Evolutionary conservation across 30 jellyfish, hydroid and myxozoan species (phyloP), one percentile per base, ranked within the genome.

Genomic region (Catostylus mosaicus): DNA sequence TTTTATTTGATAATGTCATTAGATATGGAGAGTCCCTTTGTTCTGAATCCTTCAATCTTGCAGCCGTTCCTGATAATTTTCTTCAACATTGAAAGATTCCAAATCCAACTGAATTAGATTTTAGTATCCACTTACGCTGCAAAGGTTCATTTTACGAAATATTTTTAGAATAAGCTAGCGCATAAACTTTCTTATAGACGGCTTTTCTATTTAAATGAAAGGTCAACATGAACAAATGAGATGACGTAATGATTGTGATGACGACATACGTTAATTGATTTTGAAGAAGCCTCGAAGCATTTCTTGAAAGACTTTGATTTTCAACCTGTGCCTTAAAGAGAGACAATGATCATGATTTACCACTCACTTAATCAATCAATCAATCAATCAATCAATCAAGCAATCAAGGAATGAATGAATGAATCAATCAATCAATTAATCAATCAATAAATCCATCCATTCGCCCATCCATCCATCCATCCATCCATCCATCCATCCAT

Each of bases 311-410:
- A 33, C 74, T 67, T 26, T 67, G 70, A 67, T 87, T 83, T 62
- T 92, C 98, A 72, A 45, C 66, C 38, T 85, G 91, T 24, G 98
- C 98, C 98, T 92, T 67, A 1, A 73, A 67, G 27, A 36, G 36
- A 67, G 61, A 23, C 33, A 59, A 0, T 29, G 36, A 34, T 16
- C 8, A 16, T 0, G 8, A 6, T 43, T 43, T 16, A 43, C 8
- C 14, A 43, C 16, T 43, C 14, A 43, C 8, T 43, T 9, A 43
- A 43, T 43, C 16, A 43, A 43, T 43, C 63, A 26, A 0, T 57
- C 1, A 33, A 43, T n/a, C n/a, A n/a, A n/a, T n/a, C n/a, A n/a
- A n/a, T n/a, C n/a, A n/a, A n/a, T 43, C 14, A 43, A 43, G 8
- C 14, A 43, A 6, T 43, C 14, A 43, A 43, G 8, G 54, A 43